Evolutionary conservation across 2,888 invertebrate species (phyloP), one percentile per base, ranked within the genome.

Genomic region (Sminthurides aquaticus): DNA sequence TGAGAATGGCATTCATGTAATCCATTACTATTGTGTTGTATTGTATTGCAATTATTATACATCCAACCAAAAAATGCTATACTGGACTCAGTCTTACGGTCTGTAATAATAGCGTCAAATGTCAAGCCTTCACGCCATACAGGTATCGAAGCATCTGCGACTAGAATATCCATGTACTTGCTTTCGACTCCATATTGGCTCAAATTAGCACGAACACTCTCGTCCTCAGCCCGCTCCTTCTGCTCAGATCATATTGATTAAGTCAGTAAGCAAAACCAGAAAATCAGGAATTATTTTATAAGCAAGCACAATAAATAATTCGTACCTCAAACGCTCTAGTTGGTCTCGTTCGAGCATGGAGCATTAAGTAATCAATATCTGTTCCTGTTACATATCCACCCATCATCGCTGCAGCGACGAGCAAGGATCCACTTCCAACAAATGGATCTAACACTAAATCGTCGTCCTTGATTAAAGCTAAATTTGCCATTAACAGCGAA

Each of bases 41-140:
- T 15, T 58, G n/a, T 5, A 58, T 20, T 20, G 29, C 29, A 58
- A 43, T 29, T 29, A 34, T n/a, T 15, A 22, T 34, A 5, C 43
- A 5, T 15, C 5, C 15, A 15, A 8, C 8, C 43, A 11, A 34
- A 34, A 34, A 34, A 15, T 11, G 8, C 5, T 11, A 54, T 8
- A 20, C 5, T 52, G 52, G n/a, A 55, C 11, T 24, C 54, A 49
- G 57, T 84, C 88, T 84, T 81, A 93, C 92, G 99, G 80, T 99
- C 99, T 29, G 97, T 95, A 65, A 99, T 86, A 67, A 99, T 93
- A 34, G 91, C 89, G 81, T 99, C 96, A 76, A 98, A 87, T 75
- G 82, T 80, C 29, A 90, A 76, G 0, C 81, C 79, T 1, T 84
- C 80, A 68, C 83, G 83, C 90, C 93, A 94, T 75, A 93, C 79